Evolutionary conservation across 2,888 invertebrate species (phyloP), one percentile per base, ranked within the genome.

Genomic region (Xestia xanthographa): DNA sequence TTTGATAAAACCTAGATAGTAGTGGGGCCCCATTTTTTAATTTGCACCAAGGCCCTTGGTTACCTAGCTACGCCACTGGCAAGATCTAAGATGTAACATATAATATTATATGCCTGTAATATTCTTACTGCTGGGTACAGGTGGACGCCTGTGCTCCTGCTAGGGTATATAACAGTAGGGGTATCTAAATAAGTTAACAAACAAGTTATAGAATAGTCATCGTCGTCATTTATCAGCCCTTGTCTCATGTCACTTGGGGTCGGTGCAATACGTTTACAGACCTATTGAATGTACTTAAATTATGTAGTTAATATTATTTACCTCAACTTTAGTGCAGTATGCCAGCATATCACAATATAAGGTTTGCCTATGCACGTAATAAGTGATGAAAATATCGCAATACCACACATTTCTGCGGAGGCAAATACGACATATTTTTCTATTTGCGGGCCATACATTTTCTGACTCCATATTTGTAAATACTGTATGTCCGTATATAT

Each of bases 351-450:
- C 95, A 66, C 92, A 89, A 80, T 94, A 95, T 38, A 93, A 88
- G 71, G 90, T 93, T 63, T 93, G 92, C 78, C 90, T 92, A 90
- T 95, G 94, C n/a, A 84, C 73, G 83, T 93, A 94, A 86, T 90
- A 94, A 90, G 90, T 91, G 26, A 91, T 92, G 82, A 91, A 96
- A 84, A 96, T 94, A 92, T 96, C 92, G 65, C 86, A 92, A 14
- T 91, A 90, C 86, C 89, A 88, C 89, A 92, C 91, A 80, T 92
- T 91, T 70, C 90, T 79, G 84, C 92, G 89, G 5, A 96, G 91
- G 83, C 96, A 96, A 77, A 95, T 88, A 82, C 96, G 93, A 89
- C 96, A 96, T 85, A 95, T 92, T 88, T 88, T 89, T 66, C 89
- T 88, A 75, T 95, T 92, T 85, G 95, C 93, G 92, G 95, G 91